Evolutionary conservation across 2,797 vertebrate species (phyloP), one percentile per base, ranked within the genome.

Genomic region (Fundulus diaphanus): DNA sequence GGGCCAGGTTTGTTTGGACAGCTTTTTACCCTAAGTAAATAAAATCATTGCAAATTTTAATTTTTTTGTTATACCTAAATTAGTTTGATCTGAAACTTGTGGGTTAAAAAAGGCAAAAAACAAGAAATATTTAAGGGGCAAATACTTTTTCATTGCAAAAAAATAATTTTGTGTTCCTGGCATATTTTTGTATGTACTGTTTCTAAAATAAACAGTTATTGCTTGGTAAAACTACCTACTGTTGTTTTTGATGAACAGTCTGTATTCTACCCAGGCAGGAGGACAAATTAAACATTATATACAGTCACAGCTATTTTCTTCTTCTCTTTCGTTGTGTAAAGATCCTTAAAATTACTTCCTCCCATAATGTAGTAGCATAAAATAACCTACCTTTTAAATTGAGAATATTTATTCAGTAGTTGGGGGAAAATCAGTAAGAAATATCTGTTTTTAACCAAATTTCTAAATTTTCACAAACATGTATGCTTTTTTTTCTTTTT

Each of bases 171-270:
- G 48, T 37, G 24, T 33, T 16, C 35, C 67, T 37, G 33, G 37
- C 12, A n/a, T 27, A 2, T 61, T 81, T 65, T 46, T 12, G 35
- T 37, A 73, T 80, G 57, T 80, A 61, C 80, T 78, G 49, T 76
- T 76, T 13, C 66, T 54, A 67, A 49, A 86, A 85, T 83, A 82
- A 78, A 87, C 22, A 56, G 4, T 48, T 54, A 54, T 54, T 44
- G 9, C 42, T 2, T 59, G n/a, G 70, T 66, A 15, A 77, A 78
- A 59, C 5, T 29, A 42, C 29, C 16, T 61, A 37, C 1, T 48
- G 8, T 37, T 59, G 29, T 33, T 49, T 65, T 31, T 18, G 52
- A 20, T 12, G 33, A 18, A 40, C 42, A 0, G 3, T 22, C 29
- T 27, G 13, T 40, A 2, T 27, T 42, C 24, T 12, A 13, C 6